Evolutionary conservation across 2,888 invertebrate genomes (phyloP).

Genomic region (Heteromyza rotundicornis): DNA sequence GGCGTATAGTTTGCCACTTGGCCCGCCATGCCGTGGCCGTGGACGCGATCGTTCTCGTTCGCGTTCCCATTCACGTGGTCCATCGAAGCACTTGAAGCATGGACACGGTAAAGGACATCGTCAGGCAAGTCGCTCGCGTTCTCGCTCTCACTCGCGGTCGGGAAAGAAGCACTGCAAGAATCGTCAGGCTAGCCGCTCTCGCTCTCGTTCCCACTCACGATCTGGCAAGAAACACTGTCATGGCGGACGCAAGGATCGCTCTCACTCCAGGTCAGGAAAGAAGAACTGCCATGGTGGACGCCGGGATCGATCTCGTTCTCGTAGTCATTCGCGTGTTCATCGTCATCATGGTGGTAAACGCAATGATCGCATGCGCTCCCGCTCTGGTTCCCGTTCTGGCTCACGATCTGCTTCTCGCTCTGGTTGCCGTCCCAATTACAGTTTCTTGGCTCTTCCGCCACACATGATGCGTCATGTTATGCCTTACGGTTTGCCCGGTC

Average conservation of each 20-base stretch:
- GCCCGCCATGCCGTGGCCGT: too few relatives aligned
- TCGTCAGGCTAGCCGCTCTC: too few relatives aligned
- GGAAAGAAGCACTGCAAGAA: too few relatives aligned
- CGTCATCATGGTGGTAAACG: neutral
- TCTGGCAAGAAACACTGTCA: conserved; percentile 8
- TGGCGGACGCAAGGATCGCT: too few relatives aligned
- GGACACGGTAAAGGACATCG: too few relatives aligned
- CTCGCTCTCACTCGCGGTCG: conserved; percentile 2
- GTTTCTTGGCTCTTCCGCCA: neutral
- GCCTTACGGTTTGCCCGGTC: neutral
- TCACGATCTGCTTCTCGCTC: conserved; percentile 19
- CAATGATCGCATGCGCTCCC: too few relatives aligned
- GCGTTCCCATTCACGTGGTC: conserved; percentile 16
- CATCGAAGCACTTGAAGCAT: too few relatives aligned
- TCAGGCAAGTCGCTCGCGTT: conserved; percentile 16
- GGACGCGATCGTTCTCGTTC: conserved; percentile 12
- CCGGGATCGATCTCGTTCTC: neutral
- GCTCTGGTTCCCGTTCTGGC: too few relatives aligned
- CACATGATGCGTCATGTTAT: neutral
- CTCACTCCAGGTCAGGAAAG: too few relatives aligned
- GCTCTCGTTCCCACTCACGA: conserved; percentile 17
- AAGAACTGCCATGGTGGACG: too few relatives aligned
- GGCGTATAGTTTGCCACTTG: too few relatives aligned
- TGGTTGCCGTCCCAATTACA: neutral
- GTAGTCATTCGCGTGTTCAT: conserved; percentile 14